Percentiles rank a stretch among this genome's conserved stretches.
phyloP scores from a whole-genome alignment of 2,888 invertebrate species.

The Hemistola chrysoprasaria region DNA sequence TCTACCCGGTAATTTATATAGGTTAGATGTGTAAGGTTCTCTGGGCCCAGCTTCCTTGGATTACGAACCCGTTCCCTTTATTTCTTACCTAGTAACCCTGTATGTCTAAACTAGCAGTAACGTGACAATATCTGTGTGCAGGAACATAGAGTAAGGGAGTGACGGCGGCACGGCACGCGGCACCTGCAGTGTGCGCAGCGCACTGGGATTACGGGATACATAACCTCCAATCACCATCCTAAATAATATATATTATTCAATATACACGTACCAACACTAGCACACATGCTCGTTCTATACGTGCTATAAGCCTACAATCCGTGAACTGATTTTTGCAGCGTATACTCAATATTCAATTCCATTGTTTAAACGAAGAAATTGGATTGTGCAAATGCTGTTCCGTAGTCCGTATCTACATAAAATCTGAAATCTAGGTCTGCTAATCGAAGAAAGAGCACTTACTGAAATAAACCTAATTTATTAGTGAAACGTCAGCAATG shows the following conservation, averaged over 20 bases:
- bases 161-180: conserved; percentile 30
- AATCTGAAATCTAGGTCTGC: conserved; percentile 37
- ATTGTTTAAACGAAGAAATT: conserved; percentile 70
- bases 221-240: conserved; percentile 60
- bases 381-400: conserved; percentile 54
- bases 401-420: conserved; percentile 38
- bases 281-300: conserved; percentile 1
- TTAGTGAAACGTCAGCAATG: not conserved
- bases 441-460: conserved; percentile 32
- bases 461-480: conserved; percentile 15
- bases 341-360: conserved; percentile 65
- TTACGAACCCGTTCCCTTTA: too few relatives aligned
- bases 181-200: conserved; percentile 64
- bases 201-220: conserved; percentile 60
- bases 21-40: too few relatives aligned
- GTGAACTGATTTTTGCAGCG: conserved; percentile 55
- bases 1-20: too few relatives aligned
- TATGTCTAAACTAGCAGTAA: too few relatives aligned
- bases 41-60: too few relatives aligned
- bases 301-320: conserved; percentile 39
- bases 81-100: too few relatives aligned
- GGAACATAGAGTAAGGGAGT: conserved; percentile 7
- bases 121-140: not conserved
- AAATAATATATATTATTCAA: conserved; percentile 65
- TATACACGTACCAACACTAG: conserved; percentile 21